Evolutionary conservation across 2,888 invertebrate species (phyloP).

Genomic region (Adineta ricciae): DNA sequence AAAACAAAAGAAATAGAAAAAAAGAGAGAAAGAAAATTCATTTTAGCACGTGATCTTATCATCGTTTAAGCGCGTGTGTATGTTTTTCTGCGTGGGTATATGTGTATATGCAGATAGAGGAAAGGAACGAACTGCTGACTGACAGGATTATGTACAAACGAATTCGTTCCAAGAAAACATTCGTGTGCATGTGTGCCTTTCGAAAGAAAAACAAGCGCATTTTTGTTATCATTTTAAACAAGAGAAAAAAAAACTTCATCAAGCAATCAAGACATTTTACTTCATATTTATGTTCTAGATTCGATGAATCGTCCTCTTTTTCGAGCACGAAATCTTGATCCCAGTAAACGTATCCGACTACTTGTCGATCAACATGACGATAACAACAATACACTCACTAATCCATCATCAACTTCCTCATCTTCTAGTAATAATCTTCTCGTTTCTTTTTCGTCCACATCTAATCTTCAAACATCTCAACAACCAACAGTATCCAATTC

Average conservation of each 20-base stretch:
- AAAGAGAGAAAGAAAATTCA: neutral
- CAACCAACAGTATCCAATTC: neutral
- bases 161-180: no score
- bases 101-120: neutral
- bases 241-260: no score
- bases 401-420: neutral
- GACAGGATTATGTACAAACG: neutral
- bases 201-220: neutral
- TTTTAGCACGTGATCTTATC: neutral
- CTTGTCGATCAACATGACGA: conserved; percentile 13
- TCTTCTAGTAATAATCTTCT: neutral
- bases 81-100: no score
- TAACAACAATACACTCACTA: neutral
- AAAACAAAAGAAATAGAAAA: neutral
- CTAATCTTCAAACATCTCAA: neutral
- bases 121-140: neutral
- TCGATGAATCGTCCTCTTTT: conserved; percentile 17
- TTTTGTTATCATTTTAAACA: neutral
- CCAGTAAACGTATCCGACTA: neutral
- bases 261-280: neutral
- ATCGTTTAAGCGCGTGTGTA: neutral
- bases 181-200: no score
- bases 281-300: neutral
- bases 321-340: conserved; percentile 18
- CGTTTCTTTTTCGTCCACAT: neutral